phyloP scores from a whole-genome alignment of 2,888 invertebrate species.

The Uloborus plumipes region DNA sequence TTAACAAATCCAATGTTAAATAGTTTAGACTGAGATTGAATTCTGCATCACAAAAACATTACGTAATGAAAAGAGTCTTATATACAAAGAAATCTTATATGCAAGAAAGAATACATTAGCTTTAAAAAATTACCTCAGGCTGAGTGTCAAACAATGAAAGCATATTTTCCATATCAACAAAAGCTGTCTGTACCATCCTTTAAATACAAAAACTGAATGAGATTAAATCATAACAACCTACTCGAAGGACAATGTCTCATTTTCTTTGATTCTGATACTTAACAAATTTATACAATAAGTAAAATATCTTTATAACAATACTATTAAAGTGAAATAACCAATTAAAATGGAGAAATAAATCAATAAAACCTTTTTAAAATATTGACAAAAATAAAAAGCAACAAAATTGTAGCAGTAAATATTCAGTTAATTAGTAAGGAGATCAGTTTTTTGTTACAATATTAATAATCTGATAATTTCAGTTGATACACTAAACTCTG shows the following conservation, averaged over 20 bases:
- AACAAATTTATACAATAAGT: not conserved
- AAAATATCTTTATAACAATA: not conserved
- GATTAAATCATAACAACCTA: not conserved
- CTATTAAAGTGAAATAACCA: not conserved
- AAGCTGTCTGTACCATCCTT: slow-evolving; percentile 96
- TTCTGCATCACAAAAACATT: no score
- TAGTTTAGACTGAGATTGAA: no score
- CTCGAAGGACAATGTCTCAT: not conserved
- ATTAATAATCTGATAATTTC: no score
- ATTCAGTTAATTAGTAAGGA: no score
- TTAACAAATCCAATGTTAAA: no score
- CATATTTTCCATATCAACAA: slow-evolving; percentile 99
- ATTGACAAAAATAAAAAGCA: not conserved
- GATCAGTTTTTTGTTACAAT: no score
- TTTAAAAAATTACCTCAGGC: slow-evolving; percentile 78
- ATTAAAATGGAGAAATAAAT: not conserved
- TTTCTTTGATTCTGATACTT: not conserved
- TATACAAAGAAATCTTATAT: no score
- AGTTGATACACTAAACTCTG: no score
- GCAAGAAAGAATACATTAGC: not conserved
- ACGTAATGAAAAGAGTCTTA: no score
- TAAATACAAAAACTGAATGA: slow-evolving; percentile 29
- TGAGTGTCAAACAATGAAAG: slow-evolving; percentile 91
- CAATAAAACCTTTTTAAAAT: not conserved
- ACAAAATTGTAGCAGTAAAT: no score